Conservation (phyloP, 2,888 invertebrate genomes). For the Lycia hirtaria region DNA sequence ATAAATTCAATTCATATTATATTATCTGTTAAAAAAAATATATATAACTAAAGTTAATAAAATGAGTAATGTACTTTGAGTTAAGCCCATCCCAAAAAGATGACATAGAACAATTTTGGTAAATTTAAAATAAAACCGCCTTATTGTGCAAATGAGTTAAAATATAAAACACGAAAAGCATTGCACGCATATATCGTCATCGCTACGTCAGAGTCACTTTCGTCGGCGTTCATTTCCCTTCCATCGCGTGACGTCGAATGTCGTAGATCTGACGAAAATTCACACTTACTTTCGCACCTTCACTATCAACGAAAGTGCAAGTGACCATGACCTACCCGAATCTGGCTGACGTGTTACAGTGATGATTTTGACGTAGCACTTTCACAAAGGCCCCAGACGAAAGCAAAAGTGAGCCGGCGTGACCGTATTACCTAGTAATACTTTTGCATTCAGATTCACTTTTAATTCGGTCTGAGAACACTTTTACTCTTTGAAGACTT, state of each 20-base stretch:
- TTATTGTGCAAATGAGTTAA: neutral
- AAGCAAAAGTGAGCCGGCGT: slow-evolving; percentile 52
- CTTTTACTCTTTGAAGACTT: too few relatives aligned
- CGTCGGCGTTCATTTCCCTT: slow-evolving; percentile 22
- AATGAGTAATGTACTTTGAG: too few relatives aligned
- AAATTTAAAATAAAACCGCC: too few relatives aligned
- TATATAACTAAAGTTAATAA: too few relatives aligned
- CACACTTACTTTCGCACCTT: slow-evolving; percentile 55
- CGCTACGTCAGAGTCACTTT: slow-evolving; percentile 14
- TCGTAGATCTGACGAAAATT: slow-evolving; percentile 34
- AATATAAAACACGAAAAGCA: neutral
- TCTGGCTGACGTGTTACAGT: slow-evolving; percentile 40
- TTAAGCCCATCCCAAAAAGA: too few relatives aligned
- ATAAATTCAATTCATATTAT: too few relatives aligned
- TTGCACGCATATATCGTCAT: slow-evolving; percentile 11
- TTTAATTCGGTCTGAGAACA: slow-evolving; percentile 11
- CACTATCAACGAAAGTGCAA: slow-evolving; percentile 67
- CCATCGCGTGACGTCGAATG: slow-evolving; percentile 31
- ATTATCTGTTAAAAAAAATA: too few relatives aligned
- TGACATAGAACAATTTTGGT: too few relatives aligned
- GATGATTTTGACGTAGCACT: slow-evolving; percentile 51
- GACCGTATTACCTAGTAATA: slow-evolving; percentile 45
- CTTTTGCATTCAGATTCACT: slow-evolving; percentile 42
- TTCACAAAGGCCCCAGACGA: slow-evolving; percentile 47
- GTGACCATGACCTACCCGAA: slow-evolving; percentile 63